These are phyloP conservation scores for Trichonephila clavata DNA, from an alignment of 1,140 invertebrate species.

Conservation along the genomic window DNA sequence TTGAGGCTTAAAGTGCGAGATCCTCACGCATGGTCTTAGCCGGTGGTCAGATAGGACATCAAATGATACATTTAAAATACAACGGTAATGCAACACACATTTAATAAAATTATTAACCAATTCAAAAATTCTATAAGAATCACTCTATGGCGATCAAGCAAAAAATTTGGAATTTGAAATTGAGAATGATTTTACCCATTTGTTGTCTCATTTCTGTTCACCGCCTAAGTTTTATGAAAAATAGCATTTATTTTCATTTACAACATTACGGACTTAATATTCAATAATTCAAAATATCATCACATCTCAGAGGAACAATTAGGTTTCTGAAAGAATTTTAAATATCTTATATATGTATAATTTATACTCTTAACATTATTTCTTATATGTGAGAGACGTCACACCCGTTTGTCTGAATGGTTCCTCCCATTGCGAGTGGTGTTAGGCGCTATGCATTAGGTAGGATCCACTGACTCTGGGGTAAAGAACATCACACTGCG, in stretches of 20 bases:
- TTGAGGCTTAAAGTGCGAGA: background rate
- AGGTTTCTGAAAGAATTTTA: too few relatives aligned
- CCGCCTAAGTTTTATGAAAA: background rate
- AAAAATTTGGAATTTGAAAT: background rate
- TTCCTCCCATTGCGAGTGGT: slow-evolving; percentile 51
- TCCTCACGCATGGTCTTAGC: background rate
- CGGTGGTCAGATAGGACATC: background rate
- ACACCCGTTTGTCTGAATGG: background rate
- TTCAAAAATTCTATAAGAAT: background rate
- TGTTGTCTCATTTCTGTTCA: slow-evolving; percentile 2
- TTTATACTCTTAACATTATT: background rate
- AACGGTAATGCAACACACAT: too few relatives aligned
- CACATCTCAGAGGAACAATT: background rate
- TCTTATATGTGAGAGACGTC: background rate
- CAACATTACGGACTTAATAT: background rate
- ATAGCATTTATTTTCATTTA: background rate
- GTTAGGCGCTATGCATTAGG: slow-evolving; percentile 45
- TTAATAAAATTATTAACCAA: too few relatives aligned
- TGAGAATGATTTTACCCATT: background rate
- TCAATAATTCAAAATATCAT: background rate
- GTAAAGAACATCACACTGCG: slow-evolving; percentile 67
- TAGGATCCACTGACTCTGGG: slow-evolving; percentile 74
- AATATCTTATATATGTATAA: too few relatives aligned
- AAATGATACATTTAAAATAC: background rate
- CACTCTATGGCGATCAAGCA: background rate